Base-by-base conservation (phyloP, 2,113 vertebrate genomes). In the Dipodomys merriami region DNA sequence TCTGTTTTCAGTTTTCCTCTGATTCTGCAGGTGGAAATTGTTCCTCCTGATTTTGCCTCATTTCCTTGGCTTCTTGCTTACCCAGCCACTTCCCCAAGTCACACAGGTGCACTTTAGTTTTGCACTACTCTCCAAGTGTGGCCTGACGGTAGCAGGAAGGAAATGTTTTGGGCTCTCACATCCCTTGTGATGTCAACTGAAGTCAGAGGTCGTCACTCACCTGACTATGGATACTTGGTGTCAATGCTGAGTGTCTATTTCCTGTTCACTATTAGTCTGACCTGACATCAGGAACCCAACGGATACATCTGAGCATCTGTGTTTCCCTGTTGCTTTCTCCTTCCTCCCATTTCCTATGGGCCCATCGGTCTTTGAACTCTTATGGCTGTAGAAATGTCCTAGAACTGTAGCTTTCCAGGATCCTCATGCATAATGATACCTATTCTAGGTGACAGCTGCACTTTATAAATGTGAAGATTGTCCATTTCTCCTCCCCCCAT, bases 1-100 rank as follows among this genome's bases (percentile, higher is more conserved):
- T 86, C 39, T 83, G 83, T 86, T 84, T 88, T 83, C 30, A 82
- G 35, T 30, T 67, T 86, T 76, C n/a, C 29, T 44, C 57, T n/a
- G 49, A 82, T 62, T 71, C 87, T 30, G 29, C 7, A 29, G 49
- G 15, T 33, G 83, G 72, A 72, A 67, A 33, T n/a, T 76, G 23
- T 65, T 53, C 7, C 46, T 29, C 69, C 29, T 81, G 64, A 0
- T 2, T 74, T 73, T 83, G 57, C 29, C 30, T 93, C n/a, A 39
- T 27, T 86, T 94, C 25, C 19, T 49, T 10, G 7, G 25, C 2
- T 27, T 78, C 82, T 78, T 44, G 39, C 49, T 80, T 80, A 76
- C 9, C 16, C 53, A 57, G 35, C 49, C 27, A 8, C 29, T 3
- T 16, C 8, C 22, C 23, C 1, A 6, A 7, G 53, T 7, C 20